A percentile compares a stretch with the other conserved stretches of the same genome.
phyloP scores from a whole-genome alignment of 2,113 vertebrate genomes.

The Melanotaenia duboulayi region DNA sequence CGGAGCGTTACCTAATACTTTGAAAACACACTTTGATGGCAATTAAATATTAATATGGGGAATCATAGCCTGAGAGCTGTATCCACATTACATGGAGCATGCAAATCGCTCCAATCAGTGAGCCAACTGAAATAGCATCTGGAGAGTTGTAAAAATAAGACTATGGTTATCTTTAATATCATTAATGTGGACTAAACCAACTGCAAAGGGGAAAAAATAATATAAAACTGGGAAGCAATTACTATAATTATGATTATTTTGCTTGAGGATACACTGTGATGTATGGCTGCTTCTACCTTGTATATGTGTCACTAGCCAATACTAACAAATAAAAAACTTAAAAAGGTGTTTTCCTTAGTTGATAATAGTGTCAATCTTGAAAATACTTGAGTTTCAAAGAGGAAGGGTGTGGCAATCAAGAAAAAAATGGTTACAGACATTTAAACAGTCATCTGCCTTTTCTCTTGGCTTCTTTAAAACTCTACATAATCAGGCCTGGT shows the following conservation, averaged over 20 bases:
- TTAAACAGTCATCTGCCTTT: constrained; percentile 65
- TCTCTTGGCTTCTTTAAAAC: constrained; percentile 58
- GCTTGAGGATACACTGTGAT: constrained; percentile 22
- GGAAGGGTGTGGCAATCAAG: constrained; percentile 24
- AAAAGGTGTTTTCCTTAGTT: neutral
- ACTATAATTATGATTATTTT: constrained; percentile 52
- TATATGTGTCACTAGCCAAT: neutral
- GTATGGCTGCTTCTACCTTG: constrained; percentile 32
- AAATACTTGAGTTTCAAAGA: constrained; percentile 14
- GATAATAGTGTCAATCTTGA: constrained; percentile 7
- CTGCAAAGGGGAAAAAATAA: constrained; percentile 46
- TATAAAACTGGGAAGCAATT: constrained; percentile 47
- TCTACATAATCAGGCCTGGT: constrained; percentile 71
- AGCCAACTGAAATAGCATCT: constrained; percentile 73
- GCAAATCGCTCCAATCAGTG: constrained; percentile 76
- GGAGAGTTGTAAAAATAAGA: constrained; percentile 76
- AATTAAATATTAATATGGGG: constrained; percentile 81
- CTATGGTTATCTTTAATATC: constrained; percentile 69
- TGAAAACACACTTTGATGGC: constrained; percentile 75
- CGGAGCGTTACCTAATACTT: constrained; percentile 78
- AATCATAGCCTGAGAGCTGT: constrained; percentile 81
- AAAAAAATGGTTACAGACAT: constrained; percentile 22
- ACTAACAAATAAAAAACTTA: constrained; percentile 1
- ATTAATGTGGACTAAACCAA: constrained; percentile 68
- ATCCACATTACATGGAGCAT: constrained; percentile 79